Conservation (phyloP, 2,797 vertebrate genomes). For the Emys orbicularis region DNA sequence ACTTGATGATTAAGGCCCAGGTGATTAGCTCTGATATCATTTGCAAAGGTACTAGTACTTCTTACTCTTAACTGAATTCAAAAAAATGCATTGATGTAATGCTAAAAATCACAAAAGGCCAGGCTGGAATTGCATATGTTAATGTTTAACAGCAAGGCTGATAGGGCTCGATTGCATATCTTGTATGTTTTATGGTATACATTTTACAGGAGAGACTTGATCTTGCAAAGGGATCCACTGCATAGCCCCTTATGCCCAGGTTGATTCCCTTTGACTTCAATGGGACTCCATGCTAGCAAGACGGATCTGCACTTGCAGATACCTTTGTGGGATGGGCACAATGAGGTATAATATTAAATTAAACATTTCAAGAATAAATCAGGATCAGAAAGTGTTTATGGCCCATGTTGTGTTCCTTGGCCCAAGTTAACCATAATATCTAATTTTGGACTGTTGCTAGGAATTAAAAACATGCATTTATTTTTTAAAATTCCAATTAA, state of each 20-base stretch:
- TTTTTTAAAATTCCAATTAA: conserved; percentile 41
- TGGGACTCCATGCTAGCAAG: not conserved
- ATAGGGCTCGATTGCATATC: not conserved
- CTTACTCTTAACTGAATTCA: not conserved
- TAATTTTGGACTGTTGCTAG: not conserved
- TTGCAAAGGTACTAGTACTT: not conserved
- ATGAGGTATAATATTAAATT: not conserved
- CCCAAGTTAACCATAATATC: not conserved
- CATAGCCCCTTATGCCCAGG: not conserved
- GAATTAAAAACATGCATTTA: not conserved
- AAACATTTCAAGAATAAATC: not conserved
- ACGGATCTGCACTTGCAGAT: not conserved
- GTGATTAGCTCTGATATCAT: not conserved
- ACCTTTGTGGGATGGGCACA: not conserved
- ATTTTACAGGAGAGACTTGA: not conserved
- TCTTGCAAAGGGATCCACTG: not conserved
- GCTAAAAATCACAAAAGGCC: not conserved
- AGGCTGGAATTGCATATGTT: not conserved
- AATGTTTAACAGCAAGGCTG: not conserved
- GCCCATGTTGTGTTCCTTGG: not conserved
- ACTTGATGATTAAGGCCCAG: not conserved
- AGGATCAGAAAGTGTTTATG: conserved; percentile 4
- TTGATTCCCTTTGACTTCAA: not conserved
- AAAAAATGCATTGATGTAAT: not conserved
- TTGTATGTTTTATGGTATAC: not conserved